These are phyloP conservation scores for Jordanella pulchra DNA, from an alignment of 2,797 vertebrate species.

Conservation along the genomic window DNA sequence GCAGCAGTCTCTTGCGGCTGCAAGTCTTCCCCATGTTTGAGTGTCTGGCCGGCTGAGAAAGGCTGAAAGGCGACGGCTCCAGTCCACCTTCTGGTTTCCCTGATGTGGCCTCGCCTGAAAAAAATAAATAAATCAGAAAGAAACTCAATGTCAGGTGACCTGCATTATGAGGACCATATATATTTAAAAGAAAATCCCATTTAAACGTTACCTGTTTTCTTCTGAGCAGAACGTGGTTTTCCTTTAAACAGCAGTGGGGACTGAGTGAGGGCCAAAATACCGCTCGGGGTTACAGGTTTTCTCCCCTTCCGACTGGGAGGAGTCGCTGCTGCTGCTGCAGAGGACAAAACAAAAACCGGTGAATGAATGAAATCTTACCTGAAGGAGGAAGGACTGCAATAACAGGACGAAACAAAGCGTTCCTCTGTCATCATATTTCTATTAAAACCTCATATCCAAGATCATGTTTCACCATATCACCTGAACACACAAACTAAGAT, in stretches of 20 bases:
- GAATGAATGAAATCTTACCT: neutral
- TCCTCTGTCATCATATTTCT: neutral
- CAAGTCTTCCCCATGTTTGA: conserved; percentile 75
- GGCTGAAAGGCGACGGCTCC: conserved; percentile 77
- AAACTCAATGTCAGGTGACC: neutral
- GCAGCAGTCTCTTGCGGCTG: conserved; percentile 88
- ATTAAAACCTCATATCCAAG: neutral
- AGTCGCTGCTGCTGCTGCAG: conserved; percentile 65
- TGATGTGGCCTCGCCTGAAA: conserved; percentile 51
- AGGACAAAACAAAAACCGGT: neutral
- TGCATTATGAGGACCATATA: neutral
- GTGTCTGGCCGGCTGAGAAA: conserved; percentile 39
- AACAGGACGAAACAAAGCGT: neutral
- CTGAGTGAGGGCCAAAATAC: conserved; percentile 88
- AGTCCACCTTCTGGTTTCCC: conserved; percentile 27
- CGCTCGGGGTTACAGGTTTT: conserved; percentile 82
- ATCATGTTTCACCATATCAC: neutral
- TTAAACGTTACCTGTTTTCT: conserved; percentile 40
- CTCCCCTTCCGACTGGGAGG: conserved; percentile 75
- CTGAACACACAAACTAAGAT: neutral
- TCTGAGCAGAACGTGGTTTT: conserved; percentile 55
- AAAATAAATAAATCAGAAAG: neutral
- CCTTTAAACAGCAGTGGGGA: conserved; percentile 89
- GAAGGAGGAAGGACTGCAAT: neutral
- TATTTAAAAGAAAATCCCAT: too few species aligned